Evolutionary conservation across 2,113 vertebrate species (phyloP).

Genomic region (Dendropsophus ebraccatus): DNA sequence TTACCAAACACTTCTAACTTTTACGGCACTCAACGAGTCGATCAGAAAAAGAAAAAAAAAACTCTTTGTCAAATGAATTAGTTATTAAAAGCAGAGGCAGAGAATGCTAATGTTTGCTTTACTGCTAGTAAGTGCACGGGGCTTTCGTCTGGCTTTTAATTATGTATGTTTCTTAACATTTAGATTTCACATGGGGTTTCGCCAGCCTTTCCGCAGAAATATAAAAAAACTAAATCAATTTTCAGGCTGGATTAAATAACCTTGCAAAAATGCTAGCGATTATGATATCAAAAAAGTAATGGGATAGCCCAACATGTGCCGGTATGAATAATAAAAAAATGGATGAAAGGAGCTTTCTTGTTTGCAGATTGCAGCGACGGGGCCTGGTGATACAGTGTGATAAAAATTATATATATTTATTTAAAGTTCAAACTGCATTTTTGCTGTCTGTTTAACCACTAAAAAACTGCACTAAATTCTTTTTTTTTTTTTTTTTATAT

Average conservation of each 20-base stretch:
- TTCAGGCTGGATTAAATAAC: conserved; percentile 56
- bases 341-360: conserved; percentile 33
- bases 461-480: too few relatives aligned
- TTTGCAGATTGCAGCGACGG: background rate
- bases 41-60: background rate
- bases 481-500: too few relatives aligned
- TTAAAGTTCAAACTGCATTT: too few relatives aligned
- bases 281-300: conserved; percentile 51
- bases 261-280: conserved; percentile 56
- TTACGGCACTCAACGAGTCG: conserved; percentile 5
- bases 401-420: too few relatives aligned
- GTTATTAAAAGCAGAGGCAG: conserved; percentile 48
- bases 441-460: too few relatives aligned
- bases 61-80: conserved; percentile 43
- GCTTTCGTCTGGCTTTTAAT: conserved; percentile 53
- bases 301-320: conserved; percentile 33
- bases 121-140: conserved; percentile 46
- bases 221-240: conserved; percentile 47
- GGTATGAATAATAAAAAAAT: background rate
- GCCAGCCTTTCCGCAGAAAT: conserved; percentile 24
- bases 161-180: conserved; percentile 55
- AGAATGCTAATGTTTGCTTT: conserved; percentile 55
- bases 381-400: background rate
- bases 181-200: conserved; percentile 54
- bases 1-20: conserved; percentile 21